These are phyloP conservation scores for Amiota communis DNA, from an alignment of 2,888 invertebrate species.

Conservation along the genomic window DNA sequence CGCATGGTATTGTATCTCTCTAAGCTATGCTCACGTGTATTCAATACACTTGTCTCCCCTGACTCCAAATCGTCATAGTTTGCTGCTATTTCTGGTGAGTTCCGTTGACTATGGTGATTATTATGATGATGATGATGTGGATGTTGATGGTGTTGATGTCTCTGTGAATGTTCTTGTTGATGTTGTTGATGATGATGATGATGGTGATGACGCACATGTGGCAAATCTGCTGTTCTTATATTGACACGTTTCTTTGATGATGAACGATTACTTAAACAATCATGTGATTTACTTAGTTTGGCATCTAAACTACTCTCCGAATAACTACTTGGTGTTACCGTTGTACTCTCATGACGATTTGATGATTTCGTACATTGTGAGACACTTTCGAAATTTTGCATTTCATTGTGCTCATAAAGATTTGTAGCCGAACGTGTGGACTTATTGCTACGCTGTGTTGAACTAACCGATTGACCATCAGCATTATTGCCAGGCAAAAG, in stretches of 20 bases:
- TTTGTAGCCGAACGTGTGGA: slow-evolving; percentile 70
- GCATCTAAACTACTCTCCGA: slow-evolving; percentile 72
- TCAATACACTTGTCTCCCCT: slow-evolving; percentile 71
- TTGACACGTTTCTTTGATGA: slow-evolving; percentile 79
- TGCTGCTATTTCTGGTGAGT: slow-evolving; percentile 66
- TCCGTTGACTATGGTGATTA: slow-evolving; percentile 67
- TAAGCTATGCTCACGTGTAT: slow-evolving; percentile 73
- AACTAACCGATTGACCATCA: slow-evolving; percentile 53
- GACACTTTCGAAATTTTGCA: slow-evolving; percentile 71
- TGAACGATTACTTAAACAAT: slow-evolving; percentile 74
- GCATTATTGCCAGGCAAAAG: slow-evolving; percentile 43
- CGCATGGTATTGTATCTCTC: slow-evolving; percentile 75
- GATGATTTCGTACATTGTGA: slow-evolving; percentile 68
- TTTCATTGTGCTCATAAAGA: slow-evolving; percentile 75
- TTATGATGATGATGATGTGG: not conserved
- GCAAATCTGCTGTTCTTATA: slow-evolving; percentile 76
- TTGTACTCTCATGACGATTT: slow-evolving; percentile 69
- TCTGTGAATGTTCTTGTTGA: not conserved
- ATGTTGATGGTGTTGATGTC: slow-evolving; percentile 11
- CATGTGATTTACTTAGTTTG: slow-evolving; percentile 71
- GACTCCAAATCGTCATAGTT: slow-evolving; percentile 72
- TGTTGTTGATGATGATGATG: not conserved
- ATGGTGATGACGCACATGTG: slow-evolving; percentile 55
- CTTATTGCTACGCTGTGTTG: slow-evolving; percentile 60
- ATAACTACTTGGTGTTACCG: slow-evolving; percentile 72